phyloP scores from a whole-genome alignment of 2,113 vertebrate species.

The Cyphomyrus discorhynchus region DNA sequence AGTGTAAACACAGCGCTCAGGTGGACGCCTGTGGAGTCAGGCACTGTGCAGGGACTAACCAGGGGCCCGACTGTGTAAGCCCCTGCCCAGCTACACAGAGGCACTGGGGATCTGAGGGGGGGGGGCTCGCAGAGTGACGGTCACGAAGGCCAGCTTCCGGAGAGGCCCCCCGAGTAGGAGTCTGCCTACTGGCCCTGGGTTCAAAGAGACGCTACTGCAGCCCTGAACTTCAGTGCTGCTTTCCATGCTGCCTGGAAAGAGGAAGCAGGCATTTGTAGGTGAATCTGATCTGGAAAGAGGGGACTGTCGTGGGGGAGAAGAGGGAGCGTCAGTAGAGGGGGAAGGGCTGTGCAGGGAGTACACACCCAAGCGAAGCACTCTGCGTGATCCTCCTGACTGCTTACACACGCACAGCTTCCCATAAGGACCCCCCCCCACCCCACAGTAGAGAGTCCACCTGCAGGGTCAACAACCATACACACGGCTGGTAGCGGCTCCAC shows the following conservation, averaged over 20 bases:
- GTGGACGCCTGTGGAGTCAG: background rate
- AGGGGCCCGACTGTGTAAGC: background rate
- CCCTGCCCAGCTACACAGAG: background rate
- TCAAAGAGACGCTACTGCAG: background rate
- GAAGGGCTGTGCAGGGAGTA: background rate
- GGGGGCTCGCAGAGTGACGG: background rate
- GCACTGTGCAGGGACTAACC: background rate
- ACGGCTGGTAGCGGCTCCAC: background rate
- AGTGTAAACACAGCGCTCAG: background rate
- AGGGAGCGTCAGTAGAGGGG: background rate
- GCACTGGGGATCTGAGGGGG: background rate
- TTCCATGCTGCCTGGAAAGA: background rate
- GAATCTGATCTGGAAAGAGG: background rate
- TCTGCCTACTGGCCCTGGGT: background rate
- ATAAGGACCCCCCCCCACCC: background rate
- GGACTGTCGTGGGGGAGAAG: background rate
- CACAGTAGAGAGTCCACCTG: background rate
- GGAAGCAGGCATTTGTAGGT: background rate
- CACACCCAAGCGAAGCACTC: background rate
- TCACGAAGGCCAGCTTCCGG: background rate
- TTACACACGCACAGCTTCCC: background rate
- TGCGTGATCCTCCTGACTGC: background rate
- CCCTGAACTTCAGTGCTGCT: background rate
- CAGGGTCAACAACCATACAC: background rate
- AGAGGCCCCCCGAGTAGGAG: constrained; percentile 12